A percentile compares a stretch with the other conserved stretches of the same genome.
phyloP scores from a whole-genome alignment of 2,888 invertebrate genomes.

The Buathra laborator region DNA sequence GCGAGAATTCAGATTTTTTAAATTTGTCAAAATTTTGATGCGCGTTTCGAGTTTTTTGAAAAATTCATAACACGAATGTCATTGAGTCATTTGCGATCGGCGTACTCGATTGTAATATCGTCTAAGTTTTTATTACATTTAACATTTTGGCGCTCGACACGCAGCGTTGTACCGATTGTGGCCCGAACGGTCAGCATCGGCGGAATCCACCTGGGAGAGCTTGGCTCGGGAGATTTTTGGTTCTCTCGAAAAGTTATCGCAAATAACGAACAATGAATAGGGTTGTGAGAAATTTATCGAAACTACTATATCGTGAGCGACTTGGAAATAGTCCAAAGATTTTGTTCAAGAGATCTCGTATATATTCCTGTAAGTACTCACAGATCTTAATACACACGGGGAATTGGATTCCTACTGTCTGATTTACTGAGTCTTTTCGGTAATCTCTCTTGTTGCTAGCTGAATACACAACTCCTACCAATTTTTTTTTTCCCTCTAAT shows the following conservation, averaged over 20 bases:
- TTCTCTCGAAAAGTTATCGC: background rate
- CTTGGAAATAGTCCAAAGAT: constrained; percentile 28
- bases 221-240: background rate
- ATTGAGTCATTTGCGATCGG: too few relatives aligned
- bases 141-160: too few relatives aligned
- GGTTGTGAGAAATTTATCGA: background rate
- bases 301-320: background rate
- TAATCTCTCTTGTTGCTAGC: background rate
- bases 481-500: background rate
- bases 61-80: too few relatives aligned
- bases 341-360: background rate
- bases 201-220: background rate
- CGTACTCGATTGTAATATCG: too few relatives aligned
- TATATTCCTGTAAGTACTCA: background rate
- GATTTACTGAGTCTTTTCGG: constrained; percentile 8
- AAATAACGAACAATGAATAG: background rate
- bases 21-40: too few relatives aligned
- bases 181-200: too few relatives aligned
- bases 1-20: too few relatives aligned
- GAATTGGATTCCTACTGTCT: constrained; percentile 13
- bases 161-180: too few relatives aligned
- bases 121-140: too few relatives aligned
- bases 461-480: background rate
- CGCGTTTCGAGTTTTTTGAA: too few relatives aligned
- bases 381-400: constrained; percentile 6